A percentile compares a stretch with the other conserved stretches of the same genome.
These are phyloP conservation scores for Calonectris borealis DNA, from an alignment of 2,113 vertebrate species.

Conservation along the genomic window DNA sequence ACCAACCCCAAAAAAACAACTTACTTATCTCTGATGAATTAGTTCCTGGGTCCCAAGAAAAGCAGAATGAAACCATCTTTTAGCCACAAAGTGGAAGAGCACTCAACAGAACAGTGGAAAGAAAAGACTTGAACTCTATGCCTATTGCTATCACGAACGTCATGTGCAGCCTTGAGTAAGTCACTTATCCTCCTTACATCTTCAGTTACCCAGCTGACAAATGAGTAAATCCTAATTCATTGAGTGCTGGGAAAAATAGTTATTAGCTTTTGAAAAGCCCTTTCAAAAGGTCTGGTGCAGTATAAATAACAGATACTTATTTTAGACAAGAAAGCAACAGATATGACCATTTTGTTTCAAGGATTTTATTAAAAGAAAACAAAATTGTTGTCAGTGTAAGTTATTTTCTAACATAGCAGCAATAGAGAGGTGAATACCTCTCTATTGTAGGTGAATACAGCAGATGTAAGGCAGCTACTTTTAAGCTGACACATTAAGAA, in stretches of 20 bases:
- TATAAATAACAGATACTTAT: slow-evolving; percentile 27
- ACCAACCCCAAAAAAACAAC: too few relatives aligned
- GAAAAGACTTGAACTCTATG: neutral
- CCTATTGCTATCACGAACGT: neutral
- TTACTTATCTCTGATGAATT: neutral
- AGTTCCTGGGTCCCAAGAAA: neutral
- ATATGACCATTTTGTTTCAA: slow-evolving; percentile 30
- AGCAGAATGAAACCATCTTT: neutral
- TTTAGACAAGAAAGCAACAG: slow-evolving; percentile 4
- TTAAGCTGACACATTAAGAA: slow-evolving; percentile 31
- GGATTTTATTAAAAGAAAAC: slow-evolving; percentile 36
- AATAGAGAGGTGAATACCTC: neutral
- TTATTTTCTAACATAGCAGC: slow-evolving; percentile 14
- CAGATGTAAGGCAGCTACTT: neutral
- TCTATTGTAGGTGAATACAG: neutral
- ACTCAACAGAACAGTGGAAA: neutral
- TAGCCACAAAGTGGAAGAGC: neutral
- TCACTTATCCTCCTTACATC: neutral
- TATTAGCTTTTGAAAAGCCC: slow-evolving; percentile 31
- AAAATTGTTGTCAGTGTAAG: slow-evolving; percentile 30
- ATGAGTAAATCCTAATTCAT: slow-evolving; percentile 16
- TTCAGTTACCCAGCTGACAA: neutral
- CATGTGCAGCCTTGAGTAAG: neutral
- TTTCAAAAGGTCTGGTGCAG: neutral
- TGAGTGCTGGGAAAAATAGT: slow-evolving; percentile 4